A percentile compares a stretch with the other conserved stretches of the same genome.
Conservation (phyloP, 2,888 invertebrate genomes). For the Eilema caniola region DNA sequence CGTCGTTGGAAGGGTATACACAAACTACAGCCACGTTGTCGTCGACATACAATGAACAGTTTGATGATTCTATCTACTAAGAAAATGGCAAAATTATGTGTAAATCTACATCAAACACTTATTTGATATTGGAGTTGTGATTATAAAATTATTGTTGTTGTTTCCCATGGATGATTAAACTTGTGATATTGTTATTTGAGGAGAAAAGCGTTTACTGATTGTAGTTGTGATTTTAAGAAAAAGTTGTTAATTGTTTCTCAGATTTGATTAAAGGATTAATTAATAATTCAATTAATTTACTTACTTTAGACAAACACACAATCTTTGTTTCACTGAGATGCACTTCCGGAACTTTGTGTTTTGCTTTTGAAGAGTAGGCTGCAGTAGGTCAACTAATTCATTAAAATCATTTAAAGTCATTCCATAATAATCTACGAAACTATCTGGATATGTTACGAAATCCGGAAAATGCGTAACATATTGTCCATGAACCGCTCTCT, state of each 20-base stretch:
- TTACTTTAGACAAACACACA: constrained; percentile 29
- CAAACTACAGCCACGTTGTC: constrained; percentile 23
- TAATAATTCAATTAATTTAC: too few species aligned
- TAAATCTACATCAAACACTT: constrained; percentile 10
- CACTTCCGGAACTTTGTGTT: constrained; percentile 28
- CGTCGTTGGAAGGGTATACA: constrained; percentile 1
- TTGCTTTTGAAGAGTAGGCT: constrained; percentile 26
- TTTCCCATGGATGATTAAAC: constrained; percentile 27
- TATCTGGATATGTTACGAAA: constrained; percentile 34
- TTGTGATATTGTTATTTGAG: constrained; percentile 29
- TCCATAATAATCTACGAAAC: constrained; percentile 31
- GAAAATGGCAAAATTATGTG: constrained; percentile 31
- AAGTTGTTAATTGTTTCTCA: too few species aligned
- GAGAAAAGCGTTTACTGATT: background rate
- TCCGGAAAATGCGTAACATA: constrained; percentile 33
- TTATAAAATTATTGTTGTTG: constrained; percentile 12
- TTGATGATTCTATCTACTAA: constrained; percentile 31
- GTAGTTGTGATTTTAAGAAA: too few species aligned
- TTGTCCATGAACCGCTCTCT: constrained; percentile 36
- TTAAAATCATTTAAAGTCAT: constrained; percentile 33
- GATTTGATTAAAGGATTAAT: too few species aligned
- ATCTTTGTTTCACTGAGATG: constrained; percentile 29
- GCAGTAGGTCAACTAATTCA: constrained; percentile 28
- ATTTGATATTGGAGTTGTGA: too few species aligned
- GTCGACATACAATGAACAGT: constrained; percentile 27